Evolutionary conservation across 2,113 vertebrate genomes (phyloP), one percentile per base, ranked within the genome.

Genomic region (Rhinogobius similis): DNA sequence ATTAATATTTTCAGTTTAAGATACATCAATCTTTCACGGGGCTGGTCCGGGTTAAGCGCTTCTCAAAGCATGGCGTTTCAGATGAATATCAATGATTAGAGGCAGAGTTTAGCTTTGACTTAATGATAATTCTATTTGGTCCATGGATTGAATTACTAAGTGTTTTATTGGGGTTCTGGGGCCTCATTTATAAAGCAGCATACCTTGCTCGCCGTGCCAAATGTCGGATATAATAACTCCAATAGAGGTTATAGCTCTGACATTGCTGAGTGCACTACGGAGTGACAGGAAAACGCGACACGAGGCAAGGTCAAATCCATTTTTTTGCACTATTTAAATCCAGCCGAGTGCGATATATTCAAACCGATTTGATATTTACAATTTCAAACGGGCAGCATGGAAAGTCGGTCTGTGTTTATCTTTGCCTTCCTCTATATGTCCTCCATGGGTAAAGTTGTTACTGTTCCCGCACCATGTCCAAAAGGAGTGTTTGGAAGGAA

Each of bases 1-100:
- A 90, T 87, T 82, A 65, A 89, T 87, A 73, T 67, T 67, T 77
- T 43, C 75, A 84, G 65, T 84, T 91, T 87, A 86, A 87, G 67
- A 75, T 50, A 14, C 64, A 89, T 91, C 43, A 89, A 90, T 89
- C 70, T 87, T 90, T 89, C 56, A 88, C 67, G 66, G 62, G 64
- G 63, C 62, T 68, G 63, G 69, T 58, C 62, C 14, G 67, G 77
- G 81, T 82, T 87, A 85, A 88, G 83, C 73, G 65, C 53, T 75
- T 78, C 55, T 58, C 65, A 81, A 81, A 72, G 68, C 55, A 26
- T 3, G 5, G 20, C 43, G 67, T 52, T 76, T 1, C 65, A 74
- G 68, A 82, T 84, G 69, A 84, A 87, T 85, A 79, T 72, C 56
- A 82, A 82, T 82, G 77, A 70, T 43, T n/a, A 20, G 1, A 52